These are phyloP conservation scores for Aptenodytes patagonicus DNA, from an alignment of 2,113 vertebrate species.

Conservation along the genomic window DNA sequence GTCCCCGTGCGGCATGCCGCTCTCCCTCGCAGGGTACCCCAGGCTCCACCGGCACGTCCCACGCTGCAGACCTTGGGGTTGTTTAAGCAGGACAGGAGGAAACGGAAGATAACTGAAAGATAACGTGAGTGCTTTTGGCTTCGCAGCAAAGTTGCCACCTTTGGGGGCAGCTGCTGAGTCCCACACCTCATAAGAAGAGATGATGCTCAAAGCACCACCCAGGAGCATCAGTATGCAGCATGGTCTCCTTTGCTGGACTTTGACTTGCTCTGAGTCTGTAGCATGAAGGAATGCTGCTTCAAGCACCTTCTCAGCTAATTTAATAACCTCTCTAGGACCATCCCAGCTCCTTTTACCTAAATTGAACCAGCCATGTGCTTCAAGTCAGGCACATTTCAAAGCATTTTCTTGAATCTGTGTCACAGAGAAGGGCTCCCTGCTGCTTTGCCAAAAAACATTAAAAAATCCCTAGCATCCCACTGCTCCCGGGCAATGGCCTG, in stretches of 20 bases:
- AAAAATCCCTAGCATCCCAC: background rate
- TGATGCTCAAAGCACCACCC: background rate
- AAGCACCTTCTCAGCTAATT: background rate
- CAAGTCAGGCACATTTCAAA: background rate
- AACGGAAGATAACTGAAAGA: background rate
- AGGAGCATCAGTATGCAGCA: accelerated
- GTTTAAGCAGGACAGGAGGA: background rate
- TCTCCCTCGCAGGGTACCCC: background rate
- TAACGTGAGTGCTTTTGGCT: background rate
- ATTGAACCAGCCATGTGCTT: background rate
- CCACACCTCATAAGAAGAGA: accelerated
- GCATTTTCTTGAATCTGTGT: background rate
- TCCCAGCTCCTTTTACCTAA: background rate
- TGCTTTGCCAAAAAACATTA: background rate
- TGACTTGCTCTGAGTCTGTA: background rate
- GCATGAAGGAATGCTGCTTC: background rate
- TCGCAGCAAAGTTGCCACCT: background rate
- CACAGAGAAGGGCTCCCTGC: background rate
- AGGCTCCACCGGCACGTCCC: accelerated
- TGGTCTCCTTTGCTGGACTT: background rate
- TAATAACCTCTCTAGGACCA: background rate
- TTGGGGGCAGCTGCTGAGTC: accelerated
- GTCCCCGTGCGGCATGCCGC: accelerated
- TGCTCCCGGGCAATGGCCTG: background rate
- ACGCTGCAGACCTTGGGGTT: accelerated